Percentiles rank a stretch among this genome's conserved stretches.
Evolutionary conservation across 2,113 vertebrate genomes (phyloP).

Genomic region (Lipophrys pholis): DNA sequence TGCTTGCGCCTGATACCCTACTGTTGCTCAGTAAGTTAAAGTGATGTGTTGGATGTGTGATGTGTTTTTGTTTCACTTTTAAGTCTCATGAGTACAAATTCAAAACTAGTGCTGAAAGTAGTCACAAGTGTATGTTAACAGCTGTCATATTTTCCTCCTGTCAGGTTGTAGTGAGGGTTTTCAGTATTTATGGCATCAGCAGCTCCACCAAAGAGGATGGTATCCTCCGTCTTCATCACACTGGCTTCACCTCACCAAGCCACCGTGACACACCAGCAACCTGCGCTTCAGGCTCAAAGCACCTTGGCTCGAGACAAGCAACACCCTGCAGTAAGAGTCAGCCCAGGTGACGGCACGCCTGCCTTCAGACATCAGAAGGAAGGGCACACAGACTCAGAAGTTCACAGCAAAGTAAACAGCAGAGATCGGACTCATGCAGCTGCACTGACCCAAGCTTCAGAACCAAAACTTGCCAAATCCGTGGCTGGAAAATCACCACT

Average conservation of each 20-base stretch:
- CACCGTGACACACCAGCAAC: conserved; percentile 73
- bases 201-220: conserved; percentile 86
- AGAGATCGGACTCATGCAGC: conserved; percentile 8
- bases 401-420: conserved; percentile 5
- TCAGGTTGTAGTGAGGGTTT: conserved; percentile 30
- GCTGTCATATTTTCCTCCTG: conserved; percentile 27
- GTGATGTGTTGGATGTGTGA: no score
- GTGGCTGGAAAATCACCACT: conserved; percentile 24
- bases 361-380: conserved; percentile 39
- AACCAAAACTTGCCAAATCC: conserved; percentile 1
- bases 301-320: conserved; percentile 52
- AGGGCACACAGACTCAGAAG: conserved; percentile 13
- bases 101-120: no score
- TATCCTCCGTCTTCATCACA: conserved; percentile 93
- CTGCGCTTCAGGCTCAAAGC: conserved; percentile 62
- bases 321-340: conserved; percentile 48
- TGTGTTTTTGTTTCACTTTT: background rate
- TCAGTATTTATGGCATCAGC: conserved; percentile 77
- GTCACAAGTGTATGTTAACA: background rate
- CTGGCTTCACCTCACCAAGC: conserved; percentile 84
- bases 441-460: conserved; percentile 1
- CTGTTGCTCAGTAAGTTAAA: no score
- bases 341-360: conserved; percentile 42
- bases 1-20: no score
- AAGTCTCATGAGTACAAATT: no score